phyloP scores from a whole-genome alignment of 2,797 vertebrate species.

The Fringilla coelebs region DNA sequence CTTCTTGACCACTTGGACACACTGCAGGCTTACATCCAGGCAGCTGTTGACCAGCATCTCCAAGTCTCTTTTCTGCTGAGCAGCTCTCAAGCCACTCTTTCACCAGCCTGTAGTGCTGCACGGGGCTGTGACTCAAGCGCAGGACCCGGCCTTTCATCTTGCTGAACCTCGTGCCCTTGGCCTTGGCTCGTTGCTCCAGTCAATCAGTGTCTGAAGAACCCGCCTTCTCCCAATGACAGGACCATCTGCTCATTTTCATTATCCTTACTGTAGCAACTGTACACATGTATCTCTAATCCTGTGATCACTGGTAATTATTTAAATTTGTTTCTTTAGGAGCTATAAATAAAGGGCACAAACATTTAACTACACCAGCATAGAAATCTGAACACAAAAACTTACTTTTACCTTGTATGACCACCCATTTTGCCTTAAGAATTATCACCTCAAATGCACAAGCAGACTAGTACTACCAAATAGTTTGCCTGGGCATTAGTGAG shows the following conservation, averaged over 20 bases:
- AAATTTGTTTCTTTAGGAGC: background rate
- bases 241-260: background rate
- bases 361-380: background rate
- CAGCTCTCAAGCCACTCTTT: background rate
- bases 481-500: background rate
- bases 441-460: background rate
- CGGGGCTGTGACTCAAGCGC: fast-evolving
- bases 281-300: background rate
- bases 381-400: background rate
- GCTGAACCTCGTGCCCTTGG: fast-evolving
- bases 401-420: background rate
- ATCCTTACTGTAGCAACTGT: background rate
- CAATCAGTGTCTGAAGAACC: background rate
- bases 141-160: background rate
- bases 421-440: background rate
- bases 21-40: background rate
- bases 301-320: background rate
- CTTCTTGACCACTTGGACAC: background rate
- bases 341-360: background rate
- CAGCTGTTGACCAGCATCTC: background rate
- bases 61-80: background rate
- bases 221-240: background rate
- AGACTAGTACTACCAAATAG: background rate
- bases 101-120: background rate
- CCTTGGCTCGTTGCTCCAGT: background rate